Evolutionary conservation across 2,797 vertebrate species (phyloP).

Genomic region (Pseudotriccus pelzelni): DNA sequence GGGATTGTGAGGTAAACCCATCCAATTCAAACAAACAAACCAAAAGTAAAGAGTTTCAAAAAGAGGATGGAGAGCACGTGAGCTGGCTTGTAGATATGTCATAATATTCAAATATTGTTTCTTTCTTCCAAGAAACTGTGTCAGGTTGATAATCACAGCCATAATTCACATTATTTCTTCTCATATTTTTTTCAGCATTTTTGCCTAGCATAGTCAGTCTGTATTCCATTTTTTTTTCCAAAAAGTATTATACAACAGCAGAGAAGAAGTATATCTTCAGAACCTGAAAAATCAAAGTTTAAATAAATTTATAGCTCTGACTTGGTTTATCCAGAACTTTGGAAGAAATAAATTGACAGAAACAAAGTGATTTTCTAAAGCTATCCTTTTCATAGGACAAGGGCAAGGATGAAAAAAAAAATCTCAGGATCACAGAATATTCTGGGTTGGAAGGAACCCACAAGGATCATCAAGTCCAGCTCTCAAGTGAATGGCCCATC

Average conservation of each 20-base stretch:
- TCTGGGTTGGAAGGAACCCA: neutral
- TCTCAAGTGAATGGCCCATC: neutral
- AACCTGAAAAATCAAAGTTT: neutral
- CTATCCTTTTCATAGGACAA: neutral
- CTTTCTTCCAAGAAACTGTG: neutral
- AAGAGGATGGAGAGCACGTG: neutral
- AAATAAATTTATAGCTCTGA: neutral
- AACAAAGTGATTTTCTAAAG: neutral
- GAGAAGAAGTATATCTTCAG: neutral
- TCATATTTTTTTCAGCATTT: neutral
- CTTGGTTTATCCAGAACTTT: neutral
- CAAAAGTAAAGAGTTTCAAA: neutral
- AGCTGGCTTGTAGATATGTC: neutral
- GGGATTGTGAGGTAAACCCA: neutral
- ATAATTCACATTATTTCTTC: neutral
- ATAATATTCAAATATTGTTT: neutral
- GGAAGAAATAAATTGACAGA: neutral
- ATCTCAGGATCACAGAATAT: neutral
- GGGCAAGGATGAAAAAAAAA: neutral
- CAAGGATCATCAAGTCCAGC: neutral
- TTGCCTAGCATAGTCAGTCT: neutral
- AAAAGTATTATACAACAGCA: neutral
- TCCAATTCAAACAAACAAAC: neutral
- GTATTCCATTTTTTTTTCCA: neutral
- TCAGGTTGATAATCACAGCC: neutral